These are phyloP conservation scores for Hecatera dysodea DNA, from an alignment of 2,888 invertebrate species.

Conservation along the genomic window DNA sequence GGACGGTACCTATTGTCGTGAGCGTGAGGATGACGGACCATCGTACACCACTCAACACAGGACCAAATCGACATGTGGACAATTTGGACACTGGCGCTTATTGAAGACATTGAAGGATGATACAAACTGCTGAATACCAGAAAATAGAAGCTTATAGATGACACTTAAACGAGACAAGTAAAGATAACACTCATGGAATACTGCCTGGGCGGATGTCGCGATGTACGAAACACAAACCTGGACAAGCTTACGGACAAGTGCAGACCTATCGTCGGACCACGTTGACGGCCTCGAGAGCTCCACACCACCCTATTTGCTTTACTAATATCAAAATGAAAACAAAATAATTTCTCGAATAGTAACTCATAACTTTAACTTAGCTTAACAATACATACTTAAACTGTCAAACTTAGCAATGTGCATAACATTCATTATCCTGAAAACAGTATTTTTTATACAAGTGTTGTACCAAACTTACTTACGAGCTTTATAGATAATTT, in stretches of 20 bases:
- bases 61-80: constrained; percentile 26
- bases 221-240: constrained; percentile 34
- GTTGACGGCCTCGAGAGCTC: constrained; percentile 61
- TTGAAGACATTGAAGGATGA: constrained; percentile 32
- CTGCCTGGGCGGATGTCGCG: constrained; percentile 50
- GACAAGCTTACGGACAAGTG: constrained; percentile 50
- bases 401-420: constrained; percentile 68
- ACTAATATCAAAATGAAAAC: constrained; percentile 71
- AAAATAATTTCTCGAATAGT: constrained; percentile 65
- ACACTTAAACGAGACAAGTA: constrained; percentile 50
- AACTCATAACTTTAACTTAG: constrained; percentile 68
- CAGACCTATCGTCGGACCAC: constrained; percentile 58
- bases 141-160: constrained; percentile 31
- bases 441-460: constrained; percentile 66
- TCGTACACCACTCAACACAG: constrained; percentile 23
- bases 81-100: constrained; percentile 40
- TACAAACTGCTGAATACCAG: constrained; percentile 23
- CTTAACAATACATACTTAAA: constrained; percentile 67
- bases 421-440: constrained; percentile 67
- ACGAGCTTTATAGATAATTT: constrained; percentile 88
- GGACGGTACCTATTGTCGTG: constrained; percentile 49
- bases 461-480: constrained; percentile 71
- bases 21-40: constrained; percentile 47
- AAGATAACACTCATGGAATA: constrained; percentile 18
- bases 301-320: constrained; percentile 67